Conservation (phyloP, 2,113 vertebrate genomes). For the Phoenicopterus ruber region DNA sequence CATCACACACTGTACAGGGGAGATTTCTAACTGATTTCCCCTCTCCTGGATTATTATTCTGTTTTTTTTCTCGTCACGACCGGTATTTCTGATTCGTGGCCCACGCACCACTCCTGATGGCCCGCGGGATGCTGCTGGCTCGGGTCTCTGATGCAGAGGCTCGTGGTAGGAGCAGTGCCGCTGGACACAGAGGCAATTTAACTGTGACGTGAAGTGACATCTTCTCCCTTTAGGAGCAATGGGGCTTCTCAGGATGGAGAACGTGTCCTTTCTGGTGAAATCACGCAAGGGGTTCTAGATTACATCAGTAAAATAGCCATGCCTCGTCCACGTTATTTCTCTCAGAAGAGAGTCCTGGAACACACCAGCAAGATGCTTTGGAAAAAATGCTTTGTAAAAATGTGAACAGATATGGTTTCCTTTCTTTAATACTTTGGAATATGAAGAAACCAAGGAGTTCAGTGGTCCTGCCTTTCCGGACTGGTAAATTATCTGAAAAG, state of each 20-base stretch:
- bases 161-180: accelerated
- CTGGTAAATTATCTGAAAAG: neutral
- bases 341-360: neutral
- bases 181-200: accelerated
- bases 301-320: neutral
- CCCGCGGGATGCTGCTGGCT: neutral
- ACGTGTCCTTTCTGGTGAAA: neutral
- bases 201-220: neutral
- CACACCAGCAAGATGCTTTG: neutral
- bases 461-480: neutral
- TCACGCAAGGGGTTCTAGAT: neutral
- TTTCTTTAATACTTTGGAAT: neutral
- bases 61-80: neutral
- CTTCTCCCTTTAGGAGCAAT: neutral
- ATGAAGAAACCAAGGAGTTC: neutral
- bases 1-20: no score
- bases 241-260: neutral
- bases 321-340: neutral
- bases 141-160: no score
- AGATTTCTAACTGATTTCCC: neutral
- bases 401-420: neutral
- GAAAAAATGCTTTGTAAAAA: neutral
- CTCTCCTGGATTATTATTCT: neutral
- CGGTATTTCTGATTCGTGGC: neutral
- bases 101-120: neutral